Evolutionary conservation across 2,113 vertebrate species (phyloP).

Genomic region (Sterna hirundo): DNA sequence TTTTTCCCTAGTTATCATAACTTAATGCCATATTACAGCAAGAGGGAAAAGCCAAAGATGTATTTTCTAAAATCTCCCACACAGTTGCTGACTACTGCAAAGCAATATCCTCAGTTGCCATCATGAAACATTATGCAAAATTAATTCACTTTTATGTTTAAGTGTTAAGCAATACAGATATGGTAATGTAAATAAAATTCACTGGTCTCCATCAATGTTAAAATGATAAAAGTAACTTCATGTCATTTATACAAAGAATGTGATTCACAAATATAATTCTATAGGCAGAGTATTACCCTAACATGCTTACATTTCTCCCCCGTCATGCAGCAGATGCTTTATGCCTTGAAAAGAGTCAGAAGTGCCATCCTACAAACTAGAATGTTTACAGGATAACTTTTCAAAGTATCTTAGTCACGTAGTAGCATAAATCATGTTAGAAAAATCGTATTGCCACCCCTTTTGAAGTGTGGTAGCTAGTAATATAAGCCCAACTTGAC

Average conservation of each 20-base stretch:
- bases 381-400: not conserved
- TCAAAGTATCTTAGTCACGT: not conserved
- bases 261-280: not conserved
- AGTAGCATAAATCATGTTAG: not conserved
- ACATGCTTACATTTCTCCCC: not conserved
- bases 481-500: not conserved
- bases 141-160: not conserved
- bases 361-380: not conserved
- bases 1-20: not conserved
- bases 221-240: conserved; percentile 17
- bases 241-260: not conserved
- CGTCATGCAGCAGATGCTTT: not conserved
- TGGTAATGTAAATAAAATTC: conserved; percentile 30
- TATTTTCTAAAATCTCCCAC: not conserved
- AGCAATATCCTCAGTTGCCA: not conserved
- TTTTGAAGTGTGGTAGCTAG: not conserved
- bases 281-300: not conserved
- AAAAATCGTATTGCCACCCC: not conserved
- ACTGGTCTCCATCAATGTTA: conserved; percentile 9
- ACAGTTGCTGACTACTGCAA: not conserved
- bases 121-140: not conserved
- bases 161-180: not conserved
- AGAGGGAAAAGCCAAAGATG: not conserved
- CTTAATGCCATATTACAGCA: not conserved
- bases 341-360: not conserved